A percentile compares a stretch with the other conserved stretches of the same genome.
Evolutionary conservation across 2,888 invertebrate species (phyloP).

Genomic region (Apodemia mormo): DNA sequence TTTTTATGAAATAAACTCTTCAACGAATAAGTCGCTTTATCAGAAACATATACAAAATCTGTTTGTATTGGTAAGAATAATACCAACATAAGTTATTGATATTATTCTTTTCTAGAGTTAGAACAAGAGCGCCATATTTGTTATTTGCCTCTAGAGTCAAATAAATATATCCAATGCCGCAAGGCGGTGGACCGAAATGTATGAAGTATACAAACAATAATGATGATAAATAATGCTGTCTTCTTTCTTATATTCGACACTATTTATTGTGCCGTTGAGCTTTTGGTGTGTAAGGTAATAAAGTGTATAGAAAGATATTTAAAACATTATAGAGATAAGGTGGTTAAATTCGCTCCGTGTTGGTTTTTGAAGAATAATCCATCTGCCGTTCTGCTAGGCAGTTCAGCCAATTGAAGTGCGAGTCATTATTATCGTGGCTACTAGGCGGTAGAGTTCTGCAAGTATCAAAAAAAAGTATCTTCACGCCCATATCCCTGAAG

Average conservation of each 20-base stretch:
- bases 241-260: neutral
- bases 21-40: no score
- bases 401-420: no score
- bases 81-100: neutral
- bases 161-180: neutral
- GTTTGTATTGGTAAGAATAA: neutral
- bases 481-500: no score
- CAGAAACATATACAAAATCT: neutral
- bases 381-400: no score
- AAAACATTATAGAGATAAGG: no score
- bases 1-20: no score
- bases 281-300: neutral
- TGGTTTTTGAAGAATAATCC: no score
- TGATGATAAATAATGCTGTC: constrained; percentile 20
- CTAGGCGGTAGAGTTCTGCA: no score
- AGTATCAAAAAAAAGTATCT: no score
- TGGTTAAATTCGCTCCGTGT: no score
- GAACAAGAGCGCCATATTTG: constrained; percentile 5
- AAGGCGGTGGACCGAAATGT: neutral
- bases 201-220: constrained; percentile 22
- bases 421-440: no score
- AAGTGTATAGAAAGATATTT: no score
- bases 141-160: constrained; percentile 2
- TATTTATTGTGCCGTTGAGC: neutral
- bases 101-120: neutral